These are phyloP conservation scores for Andrena camellia DNA, from an alignment of 2,888 invertebrate species.

Conservation along the genomic window DNA sequence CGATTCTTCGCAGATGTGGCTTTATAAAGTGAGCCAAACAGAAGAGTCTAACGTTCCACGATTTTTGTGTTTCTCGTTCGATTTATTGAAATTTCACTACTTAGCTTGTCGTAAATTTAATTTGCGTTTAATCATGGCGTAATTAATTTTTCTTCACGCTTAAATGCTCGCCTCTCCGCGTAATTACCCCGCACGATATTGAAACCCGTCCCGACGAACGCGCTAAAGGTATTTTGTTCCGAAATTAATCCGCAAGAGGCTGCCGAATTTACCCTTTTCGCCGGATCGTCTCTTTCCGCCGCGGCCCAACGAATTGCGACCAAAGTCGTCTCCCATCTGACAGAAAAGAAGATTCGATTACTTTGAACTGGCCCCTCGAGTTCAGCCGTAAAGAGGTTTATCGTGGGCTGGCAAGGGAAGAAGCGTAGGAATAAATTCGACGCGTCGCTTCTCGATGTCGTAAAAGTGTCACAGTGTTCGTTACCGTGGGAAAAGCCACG, in stretches of 20 bases:
- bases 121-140: background rate
- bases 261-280: conserved; percentile 9
- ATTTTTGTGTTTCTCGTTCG: background rate
- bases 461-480: conserved; percentile 22
- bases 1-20: no score
- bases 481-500: background rate
- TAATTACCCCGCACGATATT: background rate
- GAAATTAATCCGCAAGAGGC: conserved; percentile 4
- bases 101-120: background rate
- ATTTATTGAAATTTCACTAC: background rate
- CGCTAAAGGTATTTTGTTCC: background rate
- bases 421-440: conserved; percentile 3
- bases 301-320: conserved; percentile 2
- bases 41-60: background rate
- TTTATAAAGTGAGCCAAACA: no score
- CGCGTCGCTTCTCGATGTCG: conserved; percentile 24
- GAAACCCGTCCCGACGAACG: background rate
- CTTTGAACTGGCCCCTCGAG: conserved; percentile 41
- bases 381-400: conserved; percentile 51
- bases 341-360: conserved; percentile 50
- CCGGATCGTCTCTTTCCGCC: background rate
- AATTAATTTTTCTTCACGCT: background rate
- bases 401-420: background rate
- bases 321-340: conserved; percentile 9
- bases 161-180: background rate